Conservation (phyloP, 2,797 vertebrate genomes). For the Pipistrellus kuhlii region DNA sequence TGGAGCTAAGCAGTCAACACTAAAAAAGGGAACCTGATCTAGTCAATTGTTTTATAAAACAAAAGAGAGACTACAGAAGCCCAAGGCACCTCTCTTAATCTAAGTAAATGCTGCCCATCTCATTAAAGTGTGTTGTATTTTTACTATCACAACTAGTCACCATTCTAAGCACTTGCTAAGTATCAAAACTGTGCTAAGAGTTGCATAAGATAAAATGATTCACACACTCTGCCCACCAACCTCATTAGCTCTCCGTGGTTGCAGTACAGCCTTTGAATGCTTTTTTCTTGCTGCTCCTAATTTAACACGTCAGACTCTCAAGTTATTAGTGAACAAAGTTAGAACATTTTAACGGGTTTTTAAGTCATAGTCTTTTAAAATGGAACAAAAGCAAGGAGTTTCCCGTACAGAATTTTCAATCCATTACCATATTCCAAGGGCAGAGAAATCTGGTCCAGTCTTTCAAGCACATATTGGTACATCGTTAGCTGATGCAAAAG, state of each 20-base stretch:
- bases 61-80: not conserved
- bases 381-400: constrained; percentile 5
- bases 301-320: not conserved
- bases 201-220: constrained; percentile 56
- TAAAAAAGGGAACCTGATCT: not conserved
- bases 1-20: not conserved
- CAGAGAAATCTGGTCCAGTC: not conserved
- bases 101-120: not conserved
- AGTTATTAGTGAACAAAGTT: not conserved
- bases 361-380: constrained; percentile 17
- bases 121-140: constrained; percentile 1
- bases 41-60: not conserved
- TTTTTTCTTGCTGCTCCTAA: not conserved
- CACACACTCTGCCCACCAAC: constrained; percentile 44
- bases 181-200: constrained; percentile 6
- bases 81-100: constrained; percentile 13
- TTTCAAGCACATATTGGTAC: not conserved
- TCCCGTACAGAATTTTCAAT: constrained; percentile 24
- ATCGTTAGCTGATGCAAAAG: not conserved
- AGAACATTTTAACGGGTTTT: not conserved
- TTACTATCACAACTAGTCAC: constrained; percentile 3
- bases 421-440: not conserved
- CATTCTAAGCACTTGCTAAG: constrained; percentile 5
- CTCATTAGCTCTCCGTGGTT: not conserved
- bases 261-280: not conserved